phyloP scores from a whole-genome alignment of 2,888 invertebrate genomes.

The Ochropleura leucogaster region DNA sequence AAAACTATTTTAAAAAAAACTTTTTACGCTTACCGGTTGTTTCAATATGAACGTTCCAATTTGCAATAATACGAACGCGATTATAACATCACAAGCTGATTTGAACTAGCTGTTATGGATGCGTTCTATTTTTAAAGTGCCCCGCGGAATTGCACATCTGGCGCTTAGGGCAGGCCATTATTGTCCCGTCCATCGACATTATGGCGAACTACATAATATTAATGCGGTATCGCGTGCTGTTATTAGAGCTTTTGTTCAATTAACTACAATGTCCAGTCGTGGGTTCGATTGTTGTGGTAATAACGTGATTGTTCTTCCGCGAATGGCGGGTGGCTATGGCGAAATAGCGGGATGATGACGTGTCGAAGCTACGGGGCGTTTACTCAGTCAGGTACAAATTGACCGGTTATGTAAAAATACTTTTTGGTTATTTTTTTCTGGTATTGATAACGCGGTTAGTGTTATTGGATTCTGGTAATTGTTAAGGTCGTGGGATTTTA shows the following conservation, averaged over 20 bases:
- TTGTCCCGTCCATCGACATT: conserved; percentile 33
- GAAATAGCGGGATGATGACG: conserved; percentile 62
- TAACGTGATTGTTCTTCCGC: conserved; percentile 57
- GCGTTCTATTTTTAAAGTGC: conserved; percentile 58
- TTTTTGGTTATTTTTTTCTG: conserved; percentile 26
- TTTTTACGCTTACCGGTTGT: not conserved
- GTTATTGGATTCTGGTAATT: conserved; percentile 44
- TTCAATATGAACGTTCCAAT: conserved; percentile 16
- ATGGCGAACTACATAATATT: conserved; percentile 25
- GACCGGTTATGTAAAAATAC: conserved; percentile 40
- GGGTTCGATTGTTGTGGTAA: conserved; percentile 41
- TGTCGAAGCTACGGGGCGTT: conserved; percentile 33
- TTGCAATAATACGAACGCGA: conserved; percentile 45
- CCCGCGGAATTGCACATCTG: conserved; percentile 57
- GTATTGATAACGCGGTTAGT: conserved; percentile 50
- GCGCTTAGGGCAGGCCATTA: conserved; percentile 47
- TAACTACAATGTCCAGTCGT: conserved; percentile 33
- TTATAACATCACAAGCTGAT: conserved; percentile 31
- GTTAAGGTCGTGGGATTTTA: conserved; percentile 3
- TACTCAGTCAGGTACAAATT: conserved; percentile 43
- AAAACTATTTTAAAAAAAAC: not conserved
- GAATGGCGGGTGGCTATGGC: conserved; percentile 43
- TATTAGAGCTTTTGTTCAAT: conserved; percentile 49
- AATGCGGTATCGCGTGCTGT: conserved; percentile 38
- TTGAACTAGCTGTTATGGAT: conserved; percentile 15